These are phyloP conservation scores for Tetramorium parvispinum DNA, from an alignment of 1,140 invertebrate genomes.

Conservation along the genomic window DNA sequence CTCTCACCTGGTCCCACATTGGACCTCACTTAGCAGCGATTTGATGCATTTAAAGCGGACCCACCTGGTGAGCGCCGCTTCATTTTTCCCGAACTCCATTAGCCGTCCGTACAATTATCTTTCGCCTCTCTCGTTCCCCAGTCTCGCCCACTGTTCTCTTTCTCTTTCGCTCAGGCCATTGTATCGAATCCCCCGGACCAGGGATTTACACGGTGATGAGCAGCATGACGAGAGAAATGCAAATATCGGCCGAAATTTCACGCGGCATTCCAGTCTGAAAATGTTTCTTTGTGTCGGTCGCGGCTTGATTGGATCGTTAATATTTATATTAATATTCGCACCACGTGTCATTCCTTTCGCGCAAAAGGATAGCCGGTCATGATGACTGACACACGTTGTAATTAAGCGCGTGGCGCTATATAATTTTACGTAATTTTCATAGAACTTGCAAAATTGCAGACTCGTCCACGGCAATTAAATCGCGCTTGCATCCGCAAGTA, in stretches of 20 bases:
- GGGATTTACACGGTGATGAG: constrained; percentile 51
- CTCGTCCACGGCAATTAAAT: neutral
- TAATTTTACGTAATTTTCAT: constrained; percentile 5
- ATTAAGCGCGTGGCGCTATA: neutral
- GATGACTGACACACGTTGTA: neutral
- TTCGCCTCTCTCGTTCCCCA: constrained; percentile 27
- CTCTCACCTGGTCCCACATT: constrained; percentile 73
- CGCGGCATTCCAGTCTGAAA: constrained; percentile 51
- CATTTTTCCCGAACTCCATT: constrained; percentile 77
- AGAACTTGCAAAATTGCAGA: neutral
- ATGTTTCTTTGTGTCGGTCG: constrained; percentile 31
- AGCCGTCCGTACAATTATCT: constrained; percentile 75
- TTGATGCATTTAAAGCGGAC: constrained; percentile 77
- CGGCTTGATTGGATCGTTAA: constrained; percentile 35
- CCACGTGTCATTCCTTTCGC: neutral
- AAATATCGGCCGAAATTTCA: constrained; percentile 69
- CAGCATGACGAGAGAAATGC: constrained; percentile 74
- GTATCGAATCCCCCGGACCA: constrained; percentile 42
- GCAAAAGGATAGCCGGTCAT: neutral
- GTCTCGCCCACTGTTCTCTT: constrained; percentile 19
- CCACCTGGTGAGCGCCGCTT: constrained; percentile 77
- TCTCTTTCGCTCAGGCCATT: constrained; percentile 35
- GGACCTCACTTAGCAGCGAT: constrained; percentile 74
- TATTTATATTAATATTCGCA: constrained; percentile 45
- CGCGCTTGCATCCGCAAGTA: neutral